Conservation (phyloP, 2,113 vertebrate genomes). For the Zosterops borbonicus region DNA sequence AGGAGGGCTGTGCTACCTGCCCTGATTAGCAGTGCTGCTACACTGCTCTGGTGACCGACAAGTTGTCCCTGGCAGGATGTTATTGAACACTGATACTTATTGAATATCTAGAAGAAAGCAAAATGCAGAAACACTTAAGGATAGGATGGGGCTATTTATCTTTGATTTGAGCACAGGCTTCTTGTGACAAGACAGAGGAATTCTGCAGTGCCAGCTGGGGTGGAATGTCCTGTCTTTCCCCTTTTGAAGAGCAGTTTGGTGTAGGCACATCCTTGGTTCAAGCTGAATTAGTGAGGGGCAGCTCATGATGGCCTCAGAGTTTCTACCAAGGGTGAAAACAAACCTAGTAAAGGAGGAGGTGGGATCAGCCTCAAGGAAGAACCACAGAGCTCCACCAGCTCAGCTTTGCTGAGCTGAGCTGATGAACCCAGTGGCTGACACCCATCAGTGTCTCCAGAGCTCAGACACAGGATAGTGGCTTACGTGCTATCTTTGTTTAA, state of each 20-base stretch:
- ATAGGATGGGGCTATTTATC: not conserved
- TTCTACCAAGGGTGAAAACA: not conserved
- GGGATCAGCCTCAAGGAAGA: not conserved
- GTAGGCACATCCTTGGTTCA: not conserved
- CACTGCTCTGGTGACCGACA: accelerated
- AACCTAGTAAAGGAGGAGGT: not conserved
- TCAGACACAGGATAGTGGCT: not conserved
- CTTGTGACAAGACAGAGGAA: not conserved
- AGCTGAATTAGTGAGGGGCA: not conserved
- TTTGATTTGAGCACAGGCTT: not conserved
- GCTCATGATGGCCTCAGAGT: not conserved
- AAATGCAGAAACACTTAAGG: not conserved
- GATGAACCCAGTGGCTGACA: not conserved
- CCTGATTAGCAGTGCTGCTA: accelerated
- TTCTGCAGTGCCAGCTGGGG: accelerated
- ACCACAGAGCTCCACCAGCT: not conserved
- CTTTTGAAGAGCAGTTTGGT: not conserved
- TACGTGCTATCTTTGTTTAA: not conserved
- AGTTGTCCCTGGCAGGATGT: not conserved
- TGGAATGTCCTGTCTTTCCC: not conserved
- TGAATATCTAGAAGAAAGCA: not conserved
- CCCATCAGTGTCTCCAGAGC: accelerated
- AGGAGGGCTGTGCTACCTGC: not conserved
- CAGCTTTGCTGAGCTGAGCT: not conserved
- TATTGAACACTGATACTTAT: accelerated